Evolutionary conservation across 2,797 vertebrate genomes (phyloP).

Genomic region (Tamandua tetradactyla): DNA sequence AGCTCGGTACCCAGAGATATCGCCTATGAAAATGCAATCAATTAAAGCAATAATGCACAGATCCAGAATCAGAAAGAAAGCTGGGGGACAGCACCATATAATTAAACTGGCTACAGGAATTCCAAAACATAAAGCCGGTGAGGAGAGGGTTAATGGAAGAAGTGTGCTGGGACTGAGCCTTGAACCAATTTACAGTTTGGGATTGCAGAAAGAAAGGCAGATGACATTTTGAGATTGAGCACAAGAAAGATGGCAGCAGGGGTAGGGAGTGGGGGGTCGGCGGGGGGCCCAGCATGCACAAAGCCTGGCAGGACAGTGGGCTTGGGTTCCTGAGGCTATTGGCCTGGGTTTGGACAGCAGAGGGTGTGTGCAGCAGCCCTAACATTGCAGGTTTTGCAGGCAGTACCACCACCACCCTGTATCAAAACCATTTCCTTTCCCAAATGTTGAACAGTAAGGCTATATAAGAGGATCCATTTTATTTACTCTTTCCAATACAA

Average conservation of each 20-base stretch:
- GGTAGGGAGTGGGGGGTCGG: neutral
- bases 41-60: neutral
- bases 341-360: neutral
- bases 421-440: neutral
- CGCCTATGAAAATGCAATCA: neutral
- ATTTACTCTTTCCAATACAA: neutral
- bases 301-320: neutral
- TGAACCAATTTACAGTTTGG: neutral
- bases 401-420: neutral
- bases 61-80: neutral
- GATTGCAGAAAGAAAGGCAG: neutral
- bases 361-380: neutral
- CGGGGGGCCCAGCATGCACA: neutral
- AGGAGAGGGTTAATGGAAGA: neutral
- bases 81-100: neutral
- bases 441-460: neutral
- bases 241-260: neutral
- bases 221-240: neutral
- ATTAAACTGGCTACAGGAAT: neutral
- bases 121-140: neutral
- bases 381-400: neutral
- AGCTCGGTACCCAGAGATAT: neutral
- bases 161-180: neutral
- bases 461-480: neutral
- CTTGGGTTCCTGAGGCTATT: neutral